Base-by-base conservation (phyloP, 1,140 invertebrate species). In the Ceratitis capitata region DNA sequence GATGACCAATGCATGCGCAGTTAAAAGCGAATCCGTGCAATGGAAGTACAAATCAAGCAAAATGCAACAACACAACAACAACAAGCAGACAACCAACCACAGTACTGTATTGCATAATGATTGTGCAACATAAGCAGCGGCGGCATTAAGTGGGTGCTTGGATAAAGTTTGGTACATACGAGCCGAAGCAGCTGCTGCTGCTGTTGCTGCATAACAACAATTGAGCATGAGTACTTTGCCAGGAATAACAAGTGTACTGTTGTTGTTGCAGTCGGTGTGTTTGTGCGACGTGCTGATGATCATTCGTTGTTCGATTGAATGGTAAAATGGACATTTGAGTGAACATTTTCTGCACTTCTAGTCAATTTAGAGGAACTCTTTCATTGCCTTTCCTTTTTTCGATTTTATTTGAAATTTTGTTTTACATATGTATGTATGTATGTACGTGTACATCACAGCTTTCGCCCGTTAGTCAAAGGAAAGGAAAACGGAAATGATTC, bases 401-500 rank as follows among this genome's bases (percentile, higher is more conserved):
- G n/a, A n/a, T n/a, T n/a, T 78, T 78, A 6, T 78, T n/a, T 78
- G 69, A 26, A 6, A 26, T 61, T 4, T 74, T 74, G 69, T 10
- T 78, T 78, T 78, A 56, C 51, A 56, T 56, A n/a, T n/a, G n/a
- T n/a, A n/a, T n/a, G n/a, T n/a, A n/a, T n/a, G n/a, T n/a, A n/a
- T n/a, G n/a, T n/a, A n/a, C n/a, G n/a, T n/a, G n/a, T n/a, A 78
- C n/a, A 45, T 78, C 45, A n/a, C 69, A 78, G 39, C 69, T 78
- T 78, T 19, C 69, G 69, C 35, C 69, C 69, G 69, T 78, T 78
- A 78, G 69, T 39, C 39, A 78, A 64, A 78, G 69, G 69, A 78
- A 78, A 78, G 39, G 19, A 78, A 78, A 78, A 78, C 69, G 69
- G 69, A 78, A 78, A 78, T 45, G 69, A 78, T 78, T 78, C 69